phyloP scores from a whole-genome alignment of 2,113 vertebrate genomes.

The Circaetus gallicus region DNA sequence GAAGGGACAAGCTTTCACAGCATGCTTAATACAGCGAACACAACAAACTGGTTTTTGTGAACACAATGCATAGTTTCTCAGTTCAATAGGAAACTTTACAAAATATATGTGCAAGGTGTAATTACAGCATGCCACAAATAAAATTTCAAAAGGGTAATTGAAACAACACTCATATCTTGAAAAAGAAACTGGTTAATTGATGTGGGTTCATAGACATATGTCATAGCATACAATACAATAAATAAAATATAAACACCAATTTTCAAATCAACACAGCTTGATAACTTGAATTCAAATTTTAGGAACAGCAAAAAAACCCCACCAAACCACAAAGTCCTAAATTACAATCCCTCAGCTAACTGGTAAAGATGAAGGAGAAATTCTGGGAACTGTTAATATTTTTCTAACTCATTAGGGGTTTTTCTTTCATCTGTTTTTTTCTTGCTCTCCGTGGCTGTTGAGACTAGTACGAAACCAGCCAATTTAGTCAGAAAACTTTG shows the following conservation, averaged over 20 bases:
- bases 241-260: slow-evolving; percentile 34
- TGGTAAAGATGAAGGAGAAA: background rate
- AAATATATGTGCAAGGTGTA: slow-evolving; percentile 15
- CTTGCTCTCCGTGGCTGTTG: background rate
- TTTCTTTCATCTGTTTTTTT: background rate
- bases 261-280: slow-evolving; percentile 50
- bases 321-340: background rate
- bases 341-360: background rate
- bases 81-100: slow-evolving; percentile 13
- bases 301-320: background rate
- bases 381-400: background rate
- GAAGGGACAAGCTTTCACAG: slow-evolving; percentile 8
- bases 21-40: slow-evolving; percentile 18
- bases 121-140: slow-evolving; percentile 5
- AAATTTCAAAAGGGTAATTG: slow-evolving; percentile 45
- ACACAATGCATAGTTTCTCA: background rate
- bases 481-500: slow-evolving; percentile 26
- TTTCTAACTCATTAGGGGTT: background rate
- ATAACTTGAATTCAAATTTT: slow-evolving; percentile 5
- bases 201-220: background rate
- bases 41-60: slow-evolving; percentile 10
- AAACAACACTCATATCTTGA: slow-evolving; percentile 11
- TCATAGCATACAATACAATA: slow-evolving; percentile 23
- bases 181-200: slow-evolving; percentile 41
- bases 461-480: background rate